Base-by-base conservation (phyloP, 2,888 invertebrate species). In the Xylophagus ater region DNA sequence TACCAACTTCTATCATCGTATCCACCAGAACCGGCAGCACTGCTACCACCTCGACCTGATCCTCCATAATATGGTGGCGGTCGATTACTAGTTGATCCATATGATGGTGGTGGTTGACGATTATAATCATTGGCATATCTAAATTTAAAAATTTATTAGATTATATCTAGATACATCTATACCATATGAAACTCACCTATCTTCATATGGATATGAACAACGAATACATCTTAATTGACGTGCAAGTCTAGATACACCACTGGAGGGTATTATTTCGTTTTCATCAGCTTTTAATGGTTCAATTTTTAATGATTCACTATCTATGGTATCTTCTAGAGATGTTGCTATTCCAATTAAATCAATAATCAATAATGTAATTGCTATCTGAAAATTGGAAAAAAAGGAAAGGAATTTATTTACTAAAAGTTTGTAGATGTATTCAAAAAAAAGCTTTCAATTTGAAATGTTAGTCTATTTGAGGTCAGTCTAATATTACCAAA, bases 201-300 rank as follows among this genome's bases (percentile, higher is more conserved):
- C 60, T 43, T 64, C 65, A 33, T 60, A 33, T 18, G 40, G 15
- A 23, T 28, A 34, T 13, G 28, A 59, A 47, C 62, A 62, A 20
- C 59, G 53, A 26, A 59, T 59, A 47, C 62, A 62, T 24, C 62
- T 55, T 8, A 57, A 59, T 40, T 62, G 62, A 3, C 62, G 53
- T 38, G 56, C 56, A 47, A 54, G 57, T 17, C 53, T 53, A 30
- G 55, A 53, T 34, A 56, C 47, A 0, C 26, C 26, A n/a, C n/a
- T n/a, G n/a, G n/a, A n/a, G n/a, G n/a, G n/a, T n/a, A n/a, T n/a
- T n/a, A n/a, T n/a, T n/a, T n/a, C n/a, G n/a, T n/a, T n/a, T n/a
- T n/a, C n/a, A n/a, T n/a, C n/a, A n/a, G n/a, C n/a, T n/a, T n/a
- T n/a, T n/a, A n/a, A n/a, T n/a, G n/a, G n/a, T n/a, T n/a, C n/a